Base-by-base conservation (phyloP, 2,888 invertebrate genomes). In the Drosophila mimica region DNA sequence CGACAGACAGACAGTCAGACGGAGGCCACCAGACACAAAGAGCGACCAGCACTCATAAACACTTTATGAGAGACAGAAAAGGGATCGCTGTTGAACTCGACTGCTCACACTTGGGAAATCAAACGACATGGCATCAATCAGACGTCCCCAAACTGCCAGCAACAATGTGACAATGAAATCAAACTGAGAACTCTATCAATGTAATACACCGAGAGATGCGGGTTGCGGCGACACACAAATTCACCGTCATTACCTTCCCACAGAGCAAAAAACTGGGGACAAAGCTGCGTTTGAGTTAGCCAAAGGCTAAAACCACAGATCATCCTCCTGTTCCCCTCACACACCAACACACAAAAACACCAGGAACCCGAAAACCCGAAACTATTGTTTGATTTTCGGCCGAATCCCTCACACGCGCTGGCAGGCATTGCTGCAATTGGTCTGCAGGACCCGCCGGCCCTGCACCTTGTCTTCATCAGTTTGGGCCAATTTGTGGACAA, bases 81-180 rank as follows among this genome's bases (percentile, higher is more conserved):
- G 73, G 73, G 65, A 53, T 69, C 58, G 40, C 9, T 15, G 40
- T 28, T 40, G 15, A 53, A 54, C 54, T 62, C 31, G 46, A 58
- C 74, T 51, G 72, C 66, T 57, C 74, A 74, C 85, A 65, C 85
- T 73, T 70, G 89, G 85, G 89, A 85, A 85, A 84, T 88, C 86
- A 88, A 84, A 88, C 69, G 84, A 86, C 81, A 86, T 77, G 81
- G 75, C 73, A 70, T 78, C 72, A 82, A 69, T 75, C 81, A 74
- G 86, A 82, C 58, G 71, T 76, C 65, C 56, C 67, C 69, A 68
- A 70, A 59, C 63, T 70, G 71, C 72, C 70, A 56, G 60, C 78
- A 83, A 77, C 86, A 77, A 70, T 78, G 88, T 88, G 84, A 83
- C 88, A 84, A 86, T 86, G 84, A 88, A 88, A 88, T 84, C 83